These are phyloP conservation scores for Tortrix viridana DNA, from an alignment of 2,888 invertebrate genomes.

Conservation along the genomic window DNA sequence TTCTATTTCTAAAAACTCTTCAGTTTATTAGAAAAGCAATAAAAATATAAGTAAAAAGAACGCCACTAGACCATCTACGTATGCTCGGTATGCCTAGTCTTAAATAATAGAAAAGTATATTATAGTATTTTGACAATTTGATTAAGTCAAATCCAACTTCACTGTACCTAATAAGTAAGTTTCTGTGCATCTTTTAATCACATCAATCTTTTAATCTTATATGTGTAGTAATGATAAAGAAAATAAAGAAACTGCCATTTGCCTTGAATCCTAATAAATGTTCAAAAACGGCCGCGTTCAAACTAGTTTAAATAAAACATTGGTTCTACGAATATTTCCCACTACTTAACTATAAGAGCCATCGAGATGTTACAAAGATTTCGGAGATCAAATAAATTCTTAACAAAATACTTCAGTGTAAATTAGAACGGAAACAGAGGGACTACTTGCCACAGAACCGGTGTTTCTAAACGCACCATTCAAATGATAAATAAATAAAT, in stretches of 20 bases:
- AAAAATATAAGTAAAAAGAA: too few relatives aligned
- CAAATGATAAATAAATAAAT: too few relatives aligned
- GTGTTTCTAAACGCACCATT: not conserved
- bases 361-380: constrained; percentile 15
- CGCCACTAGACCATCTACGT: too few relatives aligned
- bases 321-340: constrained; percentile 16
- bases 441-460: not conserved
- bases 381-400: constrained; percentile 18
- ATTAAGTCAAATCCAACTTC: too few relatives aligned
- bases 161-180: too few relatives aligned
- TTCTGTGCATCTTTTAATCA: too few relatives aligned
- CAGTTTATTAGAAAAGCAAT: too few relatives aligned
- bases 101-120: too few relatives aligned
- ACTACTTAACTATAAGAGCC: constrained; percentile 11
- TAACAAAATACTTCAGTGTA: constrained; percentile 4
- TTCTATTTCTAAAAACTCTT: too few relatives aligned
- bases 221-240: not conserved
- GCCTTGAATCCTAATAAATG: not conserved
- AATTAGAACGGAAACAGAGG: not conserved
- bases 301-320: constrained; percentile 10
- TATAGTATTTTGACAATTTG: too few relatives aligned
- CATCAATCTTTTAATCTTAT: too few relatives aligned
- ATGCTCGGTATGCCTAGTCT: too few relatives aligned
- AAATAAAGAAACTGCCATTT: not conserved
- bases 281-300: not conserved